Percentiles rank a stretch among this genome's conserved stretches.
Evolutionary conservation across 2,113 vertebrate species (phyloP).

Genomic region (Thalassoma bifasciatum): DNA sequence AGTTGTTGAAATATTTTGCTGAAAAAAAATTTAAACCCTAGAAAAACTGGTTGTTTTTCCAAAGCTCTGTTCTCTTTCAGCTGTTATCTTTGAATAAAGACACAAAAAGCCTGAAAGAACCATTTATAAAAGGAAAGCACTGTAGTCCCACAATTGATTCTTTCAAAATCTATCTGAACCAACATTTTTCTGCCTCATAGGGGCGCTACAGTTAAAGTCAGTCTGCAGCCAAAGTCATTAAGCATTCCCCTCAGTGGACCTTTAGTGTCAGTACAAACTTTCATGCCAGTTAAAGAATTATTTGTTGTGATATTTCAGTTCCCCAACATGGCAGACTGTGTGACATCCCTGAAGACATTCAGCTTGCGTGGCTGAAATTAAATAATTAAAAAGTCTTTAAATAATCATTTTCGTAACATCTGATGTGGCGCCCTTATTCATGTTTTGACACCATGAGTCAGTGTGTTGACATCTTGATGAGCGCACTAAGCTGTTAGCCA

Average conservation of each 20-base stretch:
- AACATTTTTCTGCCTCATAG: neutral
- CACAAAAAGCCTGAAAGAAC: no score
- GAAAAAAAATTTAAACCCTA: no score
- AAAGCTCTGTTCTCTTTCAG: no score
- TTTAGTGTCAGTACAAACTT: neutral
- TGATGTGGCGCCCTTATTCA: constrained; percentile 19
- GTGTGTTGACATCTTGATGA: constrained; percentile 59
- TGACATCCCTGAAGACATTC: neutral
- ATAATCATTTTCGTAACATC: constrained; percentile 15
- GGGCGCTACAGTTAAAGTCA: neutral
- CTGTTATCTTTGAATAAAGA: no score
- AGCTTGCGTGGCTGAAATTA: neutral
- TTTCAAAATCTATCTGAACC: no score
- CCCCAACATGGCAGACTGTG: neutral
- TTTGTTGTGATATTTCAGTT: neutral
- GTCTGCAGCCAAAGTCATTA: neutral
- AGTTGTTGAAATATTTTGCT: no score
- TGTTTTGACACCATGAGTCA: constrained; percentile 40
- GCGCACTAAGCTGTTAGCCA: constrained; percentile 34
- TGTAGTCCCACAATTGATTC: no score
- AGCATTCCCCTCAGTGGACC: neutral
- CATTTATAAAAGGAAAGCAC: no score
- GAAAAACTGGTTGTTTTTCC: no score
- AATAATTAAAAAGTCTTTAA: neutral
- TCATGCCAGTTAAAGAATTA: neutral